These are phyloP conservation scores for Toxostoma redivivum DNA, from an alignment of 2,113 vertebrate species.

Conservation along the genomic window DNA sequence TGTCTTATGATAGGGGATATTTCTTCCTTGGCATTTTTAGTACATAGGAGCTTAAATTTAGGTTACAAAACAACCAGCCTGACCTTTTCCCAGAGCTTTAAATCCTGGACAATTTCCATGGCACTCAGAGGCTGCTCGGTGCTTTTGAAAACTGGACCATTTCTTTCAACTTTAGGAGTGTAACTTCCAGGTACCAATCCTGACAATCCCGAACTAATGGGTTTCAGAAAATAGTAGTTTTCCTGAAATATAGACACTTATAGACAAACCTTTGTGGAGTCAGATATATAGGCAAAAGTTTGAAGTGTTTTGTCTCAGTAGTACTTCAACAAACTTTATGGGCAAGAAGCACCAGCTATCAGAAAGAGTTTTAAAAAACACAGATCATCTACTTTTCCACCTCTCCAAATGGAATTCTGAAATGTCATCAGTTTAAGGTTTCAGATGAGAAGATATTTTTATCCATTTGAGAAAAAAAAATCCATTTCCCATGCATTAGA, in stretches of 20 bases:
- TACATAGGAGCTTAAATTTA: conserved; percentile 15
- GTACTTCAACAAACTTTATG: not conserved
- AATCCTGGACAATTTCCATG: not conserved
- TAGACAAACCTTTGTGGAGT: not conserved
- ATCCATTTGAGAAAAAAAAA: conserved; percentile 40
- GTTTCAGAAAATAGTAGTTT: not conserved
- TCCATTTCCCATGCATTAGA: conserved; percentile 47
- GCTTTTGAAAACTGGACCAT: not conserved
- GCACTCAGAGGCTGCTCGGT: not conserved
- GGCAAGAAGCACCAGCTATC: not conserved
- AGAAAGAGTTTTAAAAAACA: conserved; percentile 21
- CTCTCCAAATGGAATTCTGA: conserved; percentile 42
- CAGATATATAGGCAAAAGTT: not conserved
- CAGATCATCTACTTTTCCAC: conserved; percentile 17
- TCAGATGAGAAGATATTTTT: conserved; percentile 46
- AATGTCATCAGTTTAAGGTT: conserved; percentile 46
- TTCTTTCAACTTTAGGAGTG: not conserved
- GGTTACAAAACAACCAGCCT: not conserved
- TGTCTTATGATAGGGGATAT: not conserved
- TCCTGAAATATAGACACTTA: not conserved
- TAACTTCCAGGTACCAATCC: not conserved
- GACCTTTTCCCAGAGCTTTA: conserved; percentile 4
- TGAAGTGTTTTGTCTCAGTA: not conserved
- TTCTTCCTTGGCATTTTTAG: conserved; percentile 27
- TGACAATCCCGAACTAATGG: not conserved